Base-by-base conservation (phyloP, 1,140 invertebrate species). In the Hirudo medicinalis region DNA sequence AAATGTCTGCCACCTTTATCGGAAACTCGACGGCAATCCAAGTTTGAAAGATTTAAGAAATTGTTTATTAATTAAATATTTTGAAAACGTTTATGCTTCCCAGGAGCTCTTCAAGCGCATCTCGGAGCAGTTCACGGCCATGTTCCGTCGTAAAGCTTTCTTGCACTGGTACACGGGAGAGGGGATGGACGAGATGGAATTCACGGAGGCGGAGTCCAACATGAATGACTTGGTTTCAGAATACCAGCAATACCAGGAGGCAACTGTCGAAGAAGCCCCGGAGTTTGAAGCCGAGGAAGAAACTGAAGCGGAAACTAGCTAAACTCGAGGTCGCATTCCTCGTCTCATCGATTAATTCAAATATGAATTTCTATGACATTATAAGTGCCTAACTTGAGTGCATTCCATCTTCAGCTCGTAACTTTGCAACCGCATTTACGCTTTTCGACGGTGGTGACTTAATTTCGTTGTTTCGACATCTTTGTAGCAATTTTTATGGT, bases 201-300 rank as follows among this genome's bases (percentile, higher is more conserved):
- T 90, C 80, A 88, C 86, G 49, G 88, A 89, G 80, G 87, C 87
- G 27, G 86, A 86, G 77, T 86, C 84, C 57, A 88, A 89, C 80
- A 88, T 89, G 87, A 88, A 88, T 75, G 89, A 89, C 76, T 78
- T 90, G 76, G 90, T 92, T 85, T 89, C 90, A 73, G 90, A 92
- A 79, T 92, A 92, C 80, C 91, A 92, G 78, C 90, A 92, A 80
- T 92, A 92, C 81, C 90, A 91, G 66, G 74, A 74, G 19, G 74
- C 74, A 25, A 74, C 74, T 55, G 71, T 72, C 25, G 72, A 74
- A 54, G 87, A 87, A 36, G 86, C 86, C n/a, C 22, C n/a, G 19
- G 67, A 32, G 67, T 68, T 63, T 32, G 57, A 63, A 63, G 57
- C 22, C 3, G 29, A 22, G 22, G 57, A 63, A 63, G 22, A 22